Base-by-base conservation (phyloP, 92 coral and sea anemone species). In the Epizoanthus fatuus region DNA sequence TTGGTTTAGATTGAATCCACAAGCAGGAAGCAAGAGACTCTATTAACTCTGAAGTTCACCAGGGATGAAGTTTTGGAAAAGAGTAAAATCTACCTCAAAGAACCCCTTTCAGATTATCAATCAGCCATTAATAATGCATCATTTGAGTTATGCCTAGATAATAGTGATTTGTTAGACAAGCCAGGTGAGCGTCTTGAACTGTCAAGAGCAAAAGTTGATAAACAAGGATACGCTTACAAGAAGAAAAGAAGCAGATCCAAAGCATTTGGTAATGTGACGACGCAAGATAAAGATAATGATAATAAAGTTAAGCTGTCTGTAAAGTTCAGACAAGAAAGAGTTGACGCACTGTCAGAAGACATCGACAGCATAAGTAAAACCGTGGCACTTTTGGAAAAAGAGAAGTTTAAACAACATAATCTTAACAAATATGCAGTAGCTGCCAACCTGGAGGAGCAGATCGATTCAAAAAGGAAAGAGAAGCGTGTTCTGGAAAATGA, bases 61-160 rank as follows among this genome's bases (percentile, higher is more conserved):
- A 62, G 82, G 64, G 64, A 85, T 44, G 75, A 63, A 16, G 40
- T 84, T 55, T 59, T 74, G 40, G 72, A 84, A 63, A 74, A 84
- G 81, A 84, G 88, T 56, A 72, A 71, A 74, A 87, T 87, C 69
- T 87, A 71, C 52, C 14, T n/a, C 32, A 86, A 49, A 62, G 81
- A 58, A 35, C 54, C 64, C 37, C 67, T 89, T 64, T 69, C 93
- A 35, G 80, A 77, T 10, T 84, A 84, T 77, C 86, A 89, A 59
- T 1, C 64, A 63, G 82, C 64, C 12, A 84, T 89, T n/a, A 91
- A 86, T 79, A 76, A 57, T 55, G 86, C 88, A 19, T 84, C 93
- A 3, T 90, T 56, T 76, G 85, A 86, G 51, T 42, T 86, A 44
- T 86, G 90, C 81, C 57, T 86, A 72, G 91, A 86, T 20, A 75